phyloP scores from a whole-genome alignment of 2,888 invertebrate species.

The Leptura quadrifasciata region DNA sequence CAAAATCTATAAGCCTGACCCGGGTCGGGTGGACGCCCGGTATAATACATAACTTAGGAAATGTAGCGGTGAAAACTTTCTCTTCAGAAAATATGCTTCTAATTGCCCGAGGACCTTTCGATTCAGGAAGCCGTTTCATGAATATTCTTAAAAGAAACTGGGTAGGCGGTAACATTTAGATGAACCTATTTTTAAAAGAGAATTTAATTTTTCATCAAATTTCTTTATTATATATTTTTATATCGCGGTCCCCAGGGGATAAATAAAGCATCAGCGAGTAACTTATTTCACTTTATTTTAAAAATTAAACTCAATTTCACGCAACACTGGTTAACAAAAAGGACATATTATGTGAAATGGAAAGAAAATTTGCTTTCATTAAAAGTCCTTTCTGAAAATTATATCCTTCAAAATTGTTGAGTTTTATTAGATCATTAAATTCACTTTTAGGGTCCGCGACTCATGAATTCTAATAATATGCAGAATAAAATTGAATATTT shows the following conservation, averaged over 20 bases:
- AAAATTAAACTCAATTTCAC: not conserved
- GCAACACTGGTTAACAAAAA: not conserved
- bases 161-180: too few species aligned
- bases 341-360: not conserved
- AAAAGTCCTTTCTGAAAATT: not conserved
- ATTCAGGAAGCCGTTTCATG: too few species aligned
- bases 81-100: too few species aligned
- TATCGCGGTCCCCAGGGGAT: not conserved
- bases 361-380: not conserved
- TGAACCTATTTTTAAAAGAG: too few species aligned
- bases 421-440: not conserved
- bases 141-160: too few species aligned
- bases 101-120: too few species aligned
- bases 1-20: too few species aligned
- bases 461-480: conserved; percentile 1
- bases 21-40: too few species aligned
- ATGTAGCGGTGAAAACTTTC: too few species aligned
- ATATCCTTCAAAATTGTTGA: not conserved
- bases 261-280: not conserved
- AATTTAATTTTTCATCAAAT: too few species aligned
- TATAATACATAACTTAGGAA: too few species aligned
- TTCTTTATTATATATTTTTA: not conserved
- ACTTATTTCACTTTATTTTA: not conserved
- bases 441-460: not conserved
- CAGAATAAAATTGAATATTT: conserved; percentile 1